Evolutionary conservation across 2,888 invertebrate species (phyloP), one percentile per base, ranked within the genome.

Genomic region (Drosophila mettleri): DNA sequence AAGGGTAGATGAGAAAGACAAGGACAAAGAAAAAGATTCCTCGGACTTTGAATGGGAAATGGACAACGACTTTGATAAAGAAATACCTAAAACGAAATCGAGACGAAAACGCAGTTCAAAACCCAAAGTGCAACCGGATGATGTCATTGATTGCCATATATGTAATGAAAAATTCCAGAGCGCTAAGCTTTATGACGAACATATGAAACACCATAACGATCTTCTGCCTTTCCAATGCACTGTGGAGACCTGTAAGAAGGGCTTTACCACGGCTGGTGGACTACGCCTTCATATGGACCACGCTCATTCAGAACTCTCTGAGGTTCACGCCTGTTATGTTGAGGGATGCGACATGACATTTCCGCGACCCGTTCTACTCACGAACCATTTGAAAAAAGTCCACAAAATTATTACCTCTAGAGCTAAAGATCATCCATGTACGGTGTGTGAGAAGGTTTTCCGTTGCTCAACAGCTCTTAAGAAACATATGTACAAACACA

Each of bases 401-500:
- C 91, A 91, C 54, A 85, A 87, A 16, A 77, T 88, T 14, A 73
- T 70, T 16, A 83, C 77, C 20, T 86, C 89, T 20, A 83, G 80
- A 0, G 75, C 58, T 0, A 27, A 83, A 20, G 81, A 80, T 24
- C 91, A 89, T 68, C 87, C 91, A 0, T 91, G 91, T 60, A 78
- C 80, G 0, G 90, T 91, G 24, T 91, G 91, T 43, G 92, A 91
- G 6, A 91, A 91, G 58, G 85, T 91, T 0, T 90, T 91, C 45
- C 89, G 91, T 16, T 91, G 91, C 53, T 86, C 91, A 4, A 90
- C 89, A 58, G 91, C 91, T 0, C 81, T 91, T 0, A 92, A 89
- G 52, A 91, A 92, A 31, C 91, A 91, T 51, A 91, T 90, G 79
- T 91, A 90, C 39, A 88, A 91, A 33, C 91, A 91, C 59, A 91